Percentiles rank a stretch among this genome's conserved stretches.
phyloP scores from a whole-genome alignment of 2,113 vertebrate genomes.

The Ovis canadensis region DNA sequence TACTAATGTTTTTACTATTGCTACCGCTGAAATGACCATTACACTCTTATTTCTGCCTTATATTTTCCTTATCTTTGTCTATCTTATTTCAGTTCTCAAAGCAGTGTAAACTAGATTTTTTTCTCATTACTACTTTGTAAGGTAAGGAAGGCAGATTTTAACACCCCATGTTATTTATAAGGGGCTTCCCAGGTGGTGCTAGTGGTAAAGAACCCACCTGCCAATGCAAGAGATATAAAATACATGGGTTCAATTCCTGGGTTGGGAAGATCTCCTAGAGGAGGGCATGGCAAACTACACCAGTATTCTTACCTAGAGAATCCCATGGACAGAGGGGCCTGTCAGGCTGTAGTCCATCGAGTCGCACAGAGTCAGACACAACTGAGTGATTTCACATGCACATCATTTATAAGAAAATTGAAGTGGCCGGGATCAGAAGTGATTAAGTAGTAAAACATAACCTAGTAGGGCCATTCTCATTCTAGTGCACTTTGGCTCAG shows the following conservation, averaged over 20 bases:
- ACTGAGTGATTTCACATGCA: background rate
- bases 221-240: background rate
- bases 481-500: background rate
- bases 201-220: background rate
- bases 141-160: background rate
- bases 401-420: background rate
- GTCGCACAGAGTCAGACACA: accelerated
- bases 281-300: background rate
- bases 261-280: accelerated
- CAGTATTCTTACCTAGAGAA: background rate
- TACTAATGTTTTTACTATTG: background rate
- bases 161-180: background rate
- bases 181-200: background rate
- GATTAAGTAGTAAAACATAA: background rate
- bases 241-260: background rate
- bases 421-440: background rate
- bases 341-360: background rate
- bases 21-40: no score
- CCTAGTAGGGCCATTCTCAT: background rate
- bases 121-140: background rate
- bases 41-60: no score
- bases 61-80: background rate
- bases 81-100: background rate
- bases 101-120: background rate
- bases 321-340: background rate